Evolutionary conservation across 2,888 invertebrate species (phyloP), one percentile per base, ranked within the genome.

Genomic region (Endotricha flammealis): DNA sequence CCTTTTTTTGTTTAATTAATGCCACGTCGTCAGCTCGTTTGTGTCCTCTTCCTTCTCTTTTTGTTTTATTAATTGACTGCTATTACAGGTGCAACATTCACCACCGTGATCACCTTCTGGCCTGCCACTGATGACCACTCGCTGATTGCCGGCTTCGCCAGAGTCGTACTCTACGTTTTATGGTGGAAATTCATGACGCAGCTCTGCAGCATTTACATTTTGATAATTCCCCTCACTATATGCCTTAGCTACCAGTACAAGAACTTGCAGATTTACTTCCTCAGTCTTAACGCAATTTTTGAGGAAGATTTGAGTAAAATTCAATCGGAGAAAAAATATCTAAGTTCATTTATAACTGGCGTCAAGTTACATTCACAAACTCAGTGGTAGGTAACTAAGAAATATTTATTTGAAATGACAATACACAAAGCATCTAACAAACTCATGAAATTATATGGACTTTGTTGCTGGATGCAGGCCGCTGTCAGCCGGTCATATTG

Each of bases 201-300:
- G 1, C 22, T 55, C 7, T 33, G 52, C 2, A 51, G 46, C 2
- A 17, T 48, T 2, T 64, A 57, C 34, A 37, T 42, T 16, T 36
- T 64, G 9, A 46, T 68, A 14, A 47, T 65, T 2, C 34, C 51
- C 2, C 31, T 65, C 3, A 48, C 52, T 0, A 54, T 57, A 0
- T 44, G 50, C 24, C 50, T 65, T 3, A 61, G 65, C 12, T 48
- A 64, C 32, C 78, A 76, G 46, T 77, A 53, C 36, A 60, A 50
- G 31, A 68, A 68, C 38, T 32, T 78, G 13, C 55, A 62, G 12
- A 64, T 59, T 11, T 79, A 77, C 44, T 79, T 77, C 46, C 32
- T 41, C 12, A 54, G 45, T 5, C 58, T 78, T 0, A 44, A 46
- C 3, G 27, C 48, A 0, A 66, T 76, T 27, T 77, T 76, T 35